Evolutionary conservation across 2,888 invertebrate species (phyloP), one percentile per base, ranked within the genome.

Genomic region (Drosophila nr. perissopoda): DNA sequence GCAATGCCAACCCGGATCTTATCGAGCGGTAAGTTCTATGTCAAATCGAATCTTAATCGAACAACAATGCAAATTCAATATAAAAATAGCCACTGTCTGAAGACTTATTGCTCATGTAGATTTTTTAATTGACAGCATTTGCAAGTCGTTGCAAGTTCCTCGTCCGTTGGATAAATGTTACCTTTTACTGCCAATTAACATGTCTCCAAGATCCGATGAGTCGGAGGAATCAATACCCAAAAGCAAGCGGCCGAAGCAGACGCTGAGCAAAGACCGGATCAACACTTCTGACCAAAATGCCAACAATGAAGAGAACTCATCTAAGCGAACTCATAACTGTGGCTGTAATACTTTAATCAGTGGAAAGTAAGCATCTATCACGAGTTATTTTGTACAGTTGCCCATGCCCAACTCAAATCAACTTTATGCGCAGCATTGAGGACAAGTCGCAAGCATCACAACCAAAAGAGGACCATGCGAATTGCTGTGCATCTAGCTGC

Each of bases 21-120:
- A 36, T 82, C 31, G 36, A 54, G 25, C 89, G 81, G 83, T 84
- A 77, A 88, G 90, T 90, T 83, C 11, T 40, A 33, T 51, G 86
- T 86, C 86, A 76, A 11, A 31, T 27, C 36, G 8, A 13, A 27
- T 27, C 16, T 10, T 4, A 46, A n/a, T 56, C 48, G 8, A 53
- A 58, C 34, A 25, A 13, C 13, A 59, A 60, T 53, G 4, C 8
- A 38, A 38, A 25, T 27, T 0, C 18, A 10, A 70, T 13, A 40
- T 48, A 40, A 51, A 75, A 70, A 65, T 66, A 58, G 52, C 25
- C 40, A 21, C 27, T 61, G 31, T 58, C 5, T 52, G 18, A 49
- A 33, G 40, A 49, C 29, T 54, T 25, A 40, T 51, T 76, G 49
- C 63, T 63, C 18, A 81, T 68, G 49, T 58, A n/a, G 57, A 29